These are phyloP conservation scores for Hylaeus anthracinus DNA, from an alignment of 1,140 invertebrate species.

Conservation along the genomic window DNA sequence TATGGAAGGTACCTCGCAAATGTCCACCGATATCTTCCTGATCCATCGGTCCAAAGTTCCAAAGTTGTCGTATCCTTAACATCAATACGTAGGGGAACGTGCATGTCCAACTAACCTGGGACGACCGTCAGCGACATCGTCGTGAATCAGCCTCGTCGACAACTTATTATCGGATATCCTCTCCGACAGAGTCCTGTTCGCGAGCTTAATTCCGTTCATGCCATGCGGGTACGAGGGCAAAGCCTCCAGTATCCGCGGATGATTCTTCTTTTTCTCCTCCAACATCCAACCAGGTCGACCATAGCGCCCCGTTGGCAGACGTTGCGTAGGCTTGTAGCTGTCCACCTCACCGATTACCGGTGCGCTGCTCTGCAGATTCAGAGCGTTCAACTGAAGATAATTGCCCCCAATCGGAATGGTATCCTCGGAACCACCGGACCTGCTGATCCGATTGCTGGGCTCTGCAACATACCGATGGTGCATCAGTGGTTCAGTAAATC, in stretches of 20 bases:
- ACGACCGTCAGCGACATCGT: constrained; percentile 6
- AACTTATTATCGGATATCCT: constrained; percentile 21
- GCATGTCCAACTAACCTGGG: constrained; percentile 18
- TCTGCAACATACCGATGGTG: constrained; percentile 61
- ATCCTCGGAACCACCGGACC: constrained; percentile 76
- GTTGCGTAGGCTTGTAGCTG: constrained; percentile 36
- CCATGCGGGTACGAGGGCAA: constrained; percentile 70
- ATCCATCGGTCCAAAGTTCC: neutral
- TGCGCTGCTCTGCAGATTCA: constrained; percentile 72
- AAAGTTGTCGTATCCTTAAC: neutral
- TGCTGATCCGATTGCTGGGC: constrained; percentile 67
- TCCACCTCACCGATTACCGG: constrained; percentile 44
- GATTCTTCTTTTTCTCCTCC: constrained; percentile 55
- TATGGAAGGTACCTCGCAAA: neutral
- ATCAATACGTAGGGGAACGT: constrained; percentile 45
- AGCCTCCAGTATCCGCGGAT: constrained; percentile 75
- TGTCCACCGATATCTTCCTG: neutral
- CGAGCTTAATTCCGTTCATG: constrained; percentile 5
- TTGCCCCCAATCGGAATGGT: constrained; percentile 43
- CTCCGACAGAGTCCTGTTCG: neutral
- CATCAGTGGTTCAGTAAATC: no score
- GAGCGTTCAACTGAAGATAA: constrained; percentile 67
- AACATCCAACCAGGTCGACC: constrained; percentile 20
- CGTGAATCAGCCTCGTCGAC: constrained; percentile 19
- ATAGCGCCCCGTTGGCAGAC: neutral